These are phyloP conservation scores for Polypterus bichir DNA, from an alignment of 2,113 vertebrate species.

Conservation along the genomic window DNA sequence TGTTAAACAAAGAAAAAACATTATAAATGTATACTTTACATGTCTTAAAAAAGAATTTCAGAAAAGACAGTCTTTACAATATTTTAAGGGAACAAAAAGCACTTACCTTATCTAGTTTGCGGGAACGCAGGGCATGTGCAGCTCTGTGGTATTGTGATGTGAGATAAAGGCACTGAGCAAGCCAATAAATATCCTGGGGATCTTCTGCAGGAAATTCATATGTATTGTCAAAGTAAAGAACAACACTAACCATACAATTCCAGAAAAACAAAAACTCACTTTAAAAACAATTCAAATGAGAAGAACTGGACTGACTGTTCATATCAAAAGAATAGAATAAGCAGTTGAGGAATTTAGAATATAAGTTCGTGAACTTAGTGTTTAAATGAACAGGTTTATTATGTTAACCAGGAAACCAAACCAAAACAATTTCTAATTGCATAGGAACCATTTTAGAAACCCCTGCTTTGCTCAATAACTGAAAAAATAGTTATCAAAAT, in stretches of 20 bases:
- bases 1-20: no score
- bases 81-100: not conserved
- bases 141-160: constrained; percentile 95
- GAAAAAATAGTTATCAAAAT: no score
- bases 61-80: not conserved
- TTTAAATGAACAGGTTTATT: no score
- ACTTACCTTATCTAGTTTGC: constrained; percentile 86
- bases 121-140: constrained; percentile 83
- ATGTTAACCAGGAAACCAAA: no score
- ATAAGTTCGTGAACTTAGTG: no score
- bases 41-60: not conserved
- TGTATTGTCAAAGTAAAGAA: not conserved
- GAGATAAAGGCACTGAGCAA: constrained; percentile 91
- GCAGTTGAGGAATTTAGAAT: no score
- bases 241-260: not conserved
- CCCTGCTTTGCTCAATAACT: no score
- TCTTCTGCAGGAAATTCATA: constrained; percentile 57
- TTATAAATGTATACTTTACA: not conserved
- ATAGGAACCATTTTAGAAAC: no score
- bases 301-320: no score
- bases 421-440: no score
- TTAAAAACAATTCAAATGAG: not conserved
- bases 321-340: no score
- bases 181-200: constrained; percentile 91
- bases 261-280: no score